phyloP scores from a whole-genome alignment of 2,113 vertebrate species.

The Hippolais icterina region DNA sequence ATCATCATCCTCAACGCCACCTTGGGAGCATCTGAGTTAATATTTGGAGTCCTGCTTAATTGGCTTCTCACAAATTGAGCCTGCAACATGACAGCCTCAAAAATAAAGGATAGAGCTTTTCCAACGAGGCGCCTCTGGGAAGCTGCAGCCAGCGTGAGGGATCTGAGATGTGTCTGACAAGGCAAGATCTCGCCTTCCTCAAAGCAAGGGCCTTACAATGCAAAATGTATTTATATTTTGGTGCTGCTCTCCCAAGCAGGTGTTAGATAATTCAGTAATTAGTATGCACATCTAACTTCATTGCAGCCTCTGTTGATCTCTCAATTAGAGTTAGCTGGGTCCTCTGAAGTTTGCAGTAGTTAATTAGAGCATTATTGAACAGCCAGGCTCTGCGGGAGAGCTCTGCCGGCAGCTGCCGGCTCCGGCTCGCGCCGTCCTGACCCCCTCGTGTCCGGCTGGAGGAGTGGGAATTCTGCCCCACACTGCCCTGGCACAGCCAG shows the following conservation, averaged over 20 bases:
- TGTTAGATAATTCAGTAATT: slow-evolving; percentile 79
- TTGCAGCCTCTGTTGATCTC: slow-evolving; percentile 77
- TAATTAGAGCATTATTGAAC: slow-evolving; percentile 78
- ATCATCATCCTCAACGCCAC: not conserved
- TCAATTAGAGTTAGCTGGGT: slow-evolving; percentile 78
- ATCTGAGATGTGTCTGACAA: not conserved
- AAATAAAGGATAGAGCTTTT: slow-evolving; percentile 16
- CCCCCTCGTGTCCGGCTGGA: accelerated
- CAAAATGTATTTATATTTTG: slow-evolving; percentile 43
- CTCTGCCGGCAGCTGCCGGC: not conserved
- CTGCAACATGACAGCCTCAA: slow-evolving; percentile 15
- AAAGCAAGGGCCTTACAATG: not conserved
- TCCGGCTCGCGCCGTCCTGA: not conserved
- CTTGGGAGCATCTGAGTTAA: not conserved
- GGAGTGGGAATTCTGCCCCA: not conserved
- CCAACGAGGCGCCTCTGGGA: not conserved
- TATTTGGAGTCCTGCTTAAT: not conserved
- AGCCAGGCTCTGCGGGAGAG: slow-evolving; percentile 31
- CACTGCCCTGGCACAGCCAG: not conserved
- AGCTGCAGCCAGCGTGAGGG: not conserved
- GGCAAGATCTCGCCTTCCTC: not conserved
- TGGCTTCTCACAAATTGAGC: not conserved
- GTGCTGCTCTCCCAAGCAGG: slow-evolving; percentile 67
- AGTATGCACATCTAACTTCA: slow-evolving; percentile 77
- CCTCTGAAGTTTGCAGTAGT: slow-evolving; percentile 78